Percentiles rank a stretch among this genome's conserved stretches.
phyloP scores from a whole-genome alignment of 2,888 invertebrate species.

The Punctoribates punctum region DNA sequence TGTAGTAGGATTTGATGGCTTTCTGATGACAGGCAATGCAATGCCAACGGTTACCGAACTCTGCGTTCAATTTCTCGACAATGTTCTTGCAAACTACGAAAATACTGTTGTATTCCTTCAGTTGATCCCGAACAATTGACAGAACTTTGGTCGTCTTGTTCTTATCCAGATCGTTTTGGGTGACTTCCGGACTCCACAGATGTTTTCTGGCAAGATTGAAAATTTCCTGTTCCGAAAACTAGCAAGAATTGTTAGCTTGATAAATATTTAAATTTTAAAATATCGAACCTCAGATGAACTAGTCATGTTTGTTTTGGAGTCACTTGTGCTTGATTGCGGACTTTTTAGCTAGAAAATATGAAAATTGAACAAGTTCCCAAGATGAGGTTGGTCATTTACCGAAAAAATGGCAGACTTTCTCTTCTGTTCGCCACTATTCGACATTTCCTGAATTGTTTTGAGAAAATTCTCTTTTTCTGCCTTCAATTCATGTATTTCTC shows the following conservation, averaged over 20 bases:
- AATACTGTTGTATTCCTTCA: conserved; percentile 12
- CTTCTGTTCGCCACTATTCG: background rate
- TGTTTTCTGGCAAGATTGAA: background rate
- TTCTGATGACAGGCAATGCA: background rate
- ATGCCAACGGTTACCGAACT: conserved; percentile 16
- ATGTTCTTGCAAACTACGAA: conserved; percentile 24
- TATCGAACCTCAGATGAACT: too few relatives aligned
- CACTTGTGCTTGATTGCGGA: background rate
- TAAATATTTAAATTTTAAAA: too few relatives aligned
- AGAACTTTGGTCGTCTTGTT: conserved; percentile 4
- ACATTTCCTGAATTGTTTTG: conserved; percentile 24
- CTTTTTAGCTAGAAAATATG: background rate
- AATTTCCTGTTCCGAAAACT: conserved; percentile 15
- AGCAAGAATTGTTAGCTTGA: too few relatives aligned
- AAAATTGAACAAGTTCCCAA: background rate
- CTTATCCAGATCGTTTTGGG: background rate
- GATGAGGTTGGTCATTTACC: background rate
- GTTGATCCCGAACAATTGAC: background rate
- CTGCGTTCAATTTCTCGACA: conserved; percentile 2
- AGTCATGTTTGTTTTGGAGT: too few relatives aligned
- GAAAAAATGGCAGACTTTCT: background rate
- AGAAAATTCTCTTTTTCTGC: background rate
- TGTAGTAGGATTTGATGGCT: background rate
- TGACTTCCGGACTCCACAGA: background rate
- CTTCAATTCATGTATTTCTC: conserved; percentile 4